Evolutionary conservation across 2,888 invertebrate species (phyloP).

Genomic region (Yponomeuta evonymella): DNA sequence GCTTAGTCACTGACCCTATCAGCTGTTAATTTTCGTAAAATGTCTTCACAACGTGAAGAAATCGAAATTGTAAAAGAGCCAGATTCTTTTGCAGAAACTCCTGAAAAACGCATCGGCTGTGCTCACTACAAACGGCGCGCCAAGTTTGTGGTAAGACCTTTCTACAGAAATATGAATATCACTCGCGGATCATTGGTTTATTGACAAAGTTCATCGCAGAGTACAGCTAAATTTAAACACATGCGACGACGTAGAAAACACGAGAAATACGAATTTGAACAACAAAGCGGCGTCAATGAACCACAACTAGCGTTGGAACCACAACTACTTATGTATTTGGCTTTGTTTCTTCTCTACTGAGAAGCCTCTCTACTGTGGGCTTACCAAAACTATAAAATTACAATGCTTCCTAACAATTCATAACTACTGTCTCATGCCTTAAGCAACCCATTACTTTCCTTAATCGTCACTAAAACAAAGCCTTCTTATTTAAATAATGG

Average conservation of each 20-base stretch:
- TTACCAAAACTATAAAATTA: too few species aligned
- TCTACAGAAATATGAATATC: conserved; percentile 12
- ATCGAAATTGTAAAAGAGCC: conserved; percentile 34
- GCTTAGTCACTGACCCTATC: background rate
- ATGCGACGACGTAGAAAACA: conserved; percentile 38
- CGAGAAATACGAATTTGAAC: conserved; percentile 23
- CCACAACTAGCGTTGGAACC: conserved; percentile 19
- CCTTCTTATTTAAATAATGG: too few species aligned
- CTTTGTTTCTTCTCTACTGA: conserved; percentile 17
- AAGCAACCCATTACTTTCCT: too few species aligned
- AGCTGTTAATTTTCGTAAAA: conserved; percentile 26
- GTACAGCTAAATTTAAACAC: conserved; percentile 46
- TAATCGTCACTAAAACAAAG: too few species aligned
- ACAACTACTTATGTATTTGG: conserved; percentile 5
- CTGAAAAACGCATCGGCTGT: conserved; percentile 80
- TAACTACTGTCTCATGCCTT: too few species aligned
- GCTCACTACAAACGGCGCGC: conserved; percentile 90
- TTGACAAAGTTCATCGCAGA: conserved; percentile 11
- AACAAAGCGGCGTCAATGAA: conserved; percentile 58
- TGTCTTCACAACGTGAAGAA: conserved; percentile 42
- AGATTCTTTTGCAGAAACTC: conserved; percentile 33
- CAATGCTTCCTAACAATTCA: too few species aligned
- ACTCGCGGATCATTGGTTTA: conserved; percentile 18
- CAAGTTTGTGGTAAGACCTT: conserved; percentile 85
- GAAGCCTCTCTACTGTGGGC: background rate